Percentiles rank a stretch among this genome's conserved stretches.
Conservation (phyloP, 1,140 invertebrate genomes). For the Plutomurus gul region DNA sequence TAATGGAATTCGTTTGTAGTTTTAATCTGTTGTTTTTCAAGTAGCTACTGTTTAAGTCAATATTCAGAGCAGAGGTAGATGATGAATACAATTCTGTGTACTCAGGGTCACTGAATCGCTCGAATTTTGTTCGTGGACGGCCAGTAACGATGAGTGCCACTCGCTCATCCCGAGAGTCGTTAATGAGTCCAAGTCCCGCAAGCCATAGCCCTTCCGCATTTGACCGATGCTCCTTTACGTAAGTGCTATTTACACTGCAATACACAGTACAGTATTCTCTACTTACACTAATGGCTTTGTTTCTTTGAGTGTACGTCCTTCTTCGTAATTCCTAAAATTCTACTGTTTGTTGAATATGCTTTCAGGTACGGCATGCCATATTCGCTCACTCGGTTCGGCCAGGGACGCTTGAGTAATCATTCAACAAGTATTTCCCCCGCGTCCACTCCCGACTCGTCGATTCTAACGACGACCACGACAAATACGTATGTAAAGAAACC, state of each 20-base stretch:
- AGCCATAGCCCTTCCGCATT: slow-evolving; percentile 53
- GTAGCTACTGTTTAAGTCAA: no score
- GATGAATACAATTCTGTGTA: not conserved
- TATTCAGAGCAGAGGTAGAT: not conserved
- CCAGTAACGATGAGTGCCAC: slow-evolving; percentile 53
- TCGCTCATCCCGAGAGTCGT: slow-evolving; percentile 55
- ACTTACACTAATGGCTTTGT: no score
- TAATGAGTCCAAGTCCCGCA: slow-evolving; percentile 54
- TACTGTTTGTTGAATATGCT: not conserved
- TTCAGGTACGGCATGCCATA: slow-evolving; percentile 53
- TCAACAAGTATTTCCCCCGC: slow-evolving; percentile 63
- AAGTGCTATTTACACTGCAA: slow-evolving; percentile 27
- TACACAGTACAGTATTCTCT: no score
- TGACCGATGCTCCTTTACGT: slow-evolving; percentile 53
- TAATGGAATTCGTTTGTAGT: no score
- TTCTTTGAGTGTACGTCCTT: no score
- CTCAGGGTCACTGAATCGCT: slow-evolving; percentile 50
- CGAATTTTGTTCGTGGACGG: slow-evolving; percentile 51
- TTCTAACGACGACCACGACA: slow-evolving; percentile 61
- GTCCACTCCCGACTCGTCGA: slow-evolving; percentile 62
- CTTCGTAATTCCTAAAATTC: not conserved
- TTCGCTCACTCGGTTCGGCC: slow-evolving; percentile 42
- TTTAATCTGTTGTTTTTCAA: no score
- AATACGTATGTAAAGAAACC: slow-evolving; percentile 73
- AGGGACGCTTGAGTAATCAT: slow-evolving; percentile 48